Evolutionary conservation across 2,113 vertebrate genomes (phyloP).

Genomic region (Bos javanicus): DNA sequence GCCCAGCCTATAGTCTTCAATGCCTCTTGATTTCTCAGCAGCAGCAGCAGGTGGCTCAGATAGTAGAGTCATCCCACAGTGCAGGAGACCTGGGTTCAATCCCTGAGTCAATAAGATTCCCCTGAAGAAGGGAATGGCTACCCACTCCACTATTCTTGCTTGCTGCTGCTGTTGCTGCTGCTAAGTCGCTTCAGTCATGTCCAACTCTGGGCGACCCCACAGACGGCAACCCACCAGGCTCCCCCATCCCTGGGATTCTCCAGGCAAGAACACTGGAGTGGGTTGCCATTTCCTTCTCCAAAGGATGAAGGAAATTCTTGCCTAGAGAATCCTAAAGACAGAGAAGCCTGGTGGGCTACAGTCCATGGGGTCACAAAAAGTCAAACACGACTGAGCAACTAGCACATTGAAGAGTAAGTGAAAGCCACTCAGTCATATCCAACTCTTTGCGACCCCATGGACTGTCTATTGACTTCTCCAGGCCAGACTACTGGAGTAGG

Average conservation of each 20-base stretch:
- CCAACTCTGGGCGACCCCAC: too few relatives aligned
- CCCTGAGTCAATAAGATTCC: background rate
- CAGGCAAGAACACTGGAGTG: too few relatives aligned
- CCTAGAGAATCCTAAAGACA: background rate
- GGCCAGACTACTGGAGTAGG: background rate
- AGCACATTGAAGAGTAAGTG: background rate
- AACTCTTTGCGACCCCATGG: background rate
- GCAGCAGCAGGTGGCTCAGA: background rate
- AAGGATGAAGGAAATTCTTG: too few relatives aligned
- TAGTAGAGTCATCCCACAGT: background rate
- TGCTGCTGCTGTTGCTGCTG: too few relatives aligned
- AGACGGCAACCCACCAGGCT: too few relatives aligned
- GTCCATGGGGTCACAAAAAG: background rate
- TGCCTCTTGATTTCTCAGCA: background rate
- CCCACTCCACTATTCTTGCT: background rate
- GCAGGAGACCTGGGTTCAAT: background rate
- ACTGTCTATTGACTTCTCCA: background rate
- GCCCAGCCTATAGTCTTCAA: background rate
- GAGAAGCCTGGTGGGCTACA: background rate
- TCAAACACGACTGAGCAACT: background rate
- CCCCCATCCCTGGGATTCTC: too few relatives aligned
- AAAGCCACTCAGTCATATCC: background rate
- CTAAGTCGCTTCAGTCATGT: too few relatives aligned
- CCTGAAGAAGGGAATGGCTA: background rate
- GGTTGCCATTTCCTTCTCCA: too few relatives aligned